phyloP scores from a whole-genome alignment of 2,888 invertebrate species.

The Coronaproctus castanopsis region DNA sequence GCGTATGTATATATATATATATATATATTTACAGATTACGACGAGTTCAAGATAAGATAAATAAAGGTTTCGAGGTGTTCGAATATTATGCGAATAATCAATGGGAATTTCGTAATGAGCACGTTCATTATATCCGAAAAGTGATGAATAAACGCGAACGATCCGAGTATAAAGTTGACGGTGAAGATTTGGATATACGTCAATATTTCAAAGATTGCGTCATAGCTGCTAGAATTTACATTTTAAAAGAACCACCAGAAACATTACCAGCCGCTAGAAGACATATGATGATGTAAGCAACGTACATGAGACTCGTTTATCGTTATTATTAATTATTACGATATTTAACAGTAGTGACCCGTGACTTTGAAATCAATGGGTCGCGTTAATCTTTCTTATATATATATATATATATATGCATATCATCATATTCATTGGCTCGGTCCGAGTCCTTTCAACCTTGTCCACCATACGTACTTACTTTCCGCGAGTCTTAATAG shows the following conservation, averaged over 20 bases:
- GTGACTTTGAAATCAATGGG: no score
- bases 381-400: no score
- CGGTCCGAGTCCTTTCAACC: no score
- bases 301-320: background rate
- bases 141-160: slow-evolving; percentile 44
- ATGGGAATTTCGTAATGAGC: slow-evolving; percentile 66
- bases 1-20: no score
- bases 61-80: slow-evolving; percentile 69
- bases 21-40: slow-evolving; percentile 50
- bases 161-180: slow-evolving; percentile 45
- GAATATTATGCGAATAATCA: slow-evolving; percentile 83
- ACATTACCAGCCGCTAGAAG: slow-evolving; percentile 56
- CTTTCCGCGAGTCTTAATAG: no score
- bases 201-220: slow-evolving; percentile 68
- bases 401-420: no score
- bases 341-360: no score
- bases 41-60: slow-evolving; percentile 59
- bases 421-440: no score
- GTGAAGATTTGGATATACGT: slow-evolving; percentile 47
- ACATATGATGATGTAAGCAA: slow-evolving; percentile 55
- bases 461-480: no score
- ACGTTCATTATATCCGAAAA: slow-evolving; percentile 35
- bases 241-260: slow-evolving; percentile 63
- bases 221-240: slow-evolving; percentile 52
- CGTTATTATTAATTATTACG: background rate